Percentiles rank a stretch among this genome's conserved stretches.
Evolutionary conservation across 2,888 invertebrate genomes (phyloP).

Genomic region (Heliconius aoede): DNA sequence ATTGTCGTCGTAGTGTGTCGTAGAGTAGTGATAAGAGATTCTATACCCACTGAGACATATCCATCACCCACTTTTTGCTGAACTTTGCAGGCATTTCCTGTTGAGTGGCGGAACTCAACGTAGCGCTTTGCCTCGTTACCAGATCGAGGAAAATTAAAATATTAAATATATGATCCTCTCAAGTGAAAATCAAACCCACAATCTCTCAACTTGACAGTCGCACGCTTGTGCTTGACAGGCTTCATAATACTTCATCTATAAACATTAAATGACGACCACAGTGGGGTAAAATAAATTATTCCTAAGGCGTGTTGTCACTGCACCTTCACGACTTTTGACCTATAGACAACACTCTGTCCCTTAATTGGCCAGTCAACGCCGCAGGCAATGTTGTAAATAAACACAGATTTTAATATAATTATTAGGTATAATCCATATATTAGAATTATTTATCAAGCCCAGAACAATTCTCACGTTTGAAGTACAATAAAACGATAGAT

Average conservation of each 20-base stretch:
- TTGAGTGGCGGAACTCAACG: neutral
- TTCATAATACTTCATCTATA: neutral
- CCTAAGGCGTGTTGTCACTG: neutral
- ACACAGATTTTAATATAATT: slow-evolving; percentile 19
- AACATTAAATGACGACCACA: slow-evolving; percentile 3
- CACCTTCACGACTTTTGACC: slow-evolving; percentile 18
- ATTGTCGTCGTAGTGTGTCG: neutral
- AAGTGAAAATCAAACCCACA: no score
- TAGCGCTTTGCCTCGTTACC: no score
- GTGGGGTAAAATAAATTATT: slow-evolving; percentile 14
- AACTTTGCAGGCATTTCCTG: neutral
- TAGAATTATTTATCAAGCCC: slow-evolving; percentile 17
- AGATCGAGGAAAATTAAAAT: no score
- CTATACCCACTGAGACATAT: neutral
- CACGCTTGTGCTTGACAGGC: neutral
- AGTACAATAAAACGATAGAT: slow-evolving; percentile 37
- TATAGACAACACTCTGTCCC: slow-evolving; percentile 11
- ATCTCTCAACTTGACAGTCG: no score
- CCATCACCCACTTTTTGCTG: neutral
- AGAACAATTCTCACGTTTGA: slow-evolving; percentile 40
- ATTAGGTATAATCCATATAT: slow-evolving; percentile 28
- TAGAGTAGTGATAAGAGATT: neutral
- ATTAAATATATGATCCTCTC: no score
- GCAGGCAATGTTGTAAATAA: neutral
- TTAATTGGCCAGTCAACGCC: slow-evolving; percentile 23